Evolutionary conservation across 1,140 invertebrate genomes (phyloP).

Genomic region (Leptopilina clavipes): DNA sequence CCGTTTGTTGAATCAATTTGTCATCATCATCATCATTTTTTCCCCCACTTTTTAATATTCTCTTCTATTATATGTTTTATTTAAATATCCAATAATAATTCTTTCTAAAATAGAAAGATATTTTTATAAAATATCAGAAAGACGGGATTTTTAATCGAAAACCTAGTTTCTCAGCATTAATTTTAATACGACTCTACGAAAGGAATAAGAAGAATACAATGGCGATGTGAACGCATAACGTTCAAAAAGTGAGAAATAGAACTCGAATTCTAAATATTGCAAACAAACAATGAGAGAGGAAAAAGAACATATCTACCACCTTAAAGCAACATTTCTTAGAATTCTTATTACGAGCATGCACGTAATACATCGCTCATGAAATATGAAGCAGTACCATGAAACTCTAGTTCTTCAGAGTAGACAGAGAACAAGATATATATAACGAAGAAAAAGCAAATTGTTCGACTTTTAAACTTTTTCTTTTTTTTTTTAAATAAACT

Average conservation of each 20-base stretch:
- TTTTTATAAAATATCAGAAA: too few species aligned
- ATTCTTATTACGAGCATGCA: constrained; percentile 25
- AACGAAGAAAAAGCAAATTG: constrained; percentile 2
- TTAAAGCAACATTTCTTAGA: constrained; percentile 26
- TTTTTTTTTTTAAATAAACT: not conserved
- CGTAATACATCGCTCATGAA: constrained; percentile 33
- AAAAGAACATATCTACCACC: constrained; percentile 3
- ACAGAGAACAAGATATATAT: not conserved
- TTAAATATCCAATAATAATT: too few species aligned
- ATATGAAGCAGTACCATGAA: constrained; percentile 29
- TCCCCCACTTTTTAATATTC: too few species aligned
- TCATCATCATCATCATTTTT: too few species aligned
- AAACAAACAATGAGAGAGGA: constrained; percentile 15
- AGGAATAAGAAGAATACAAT: not conserved
- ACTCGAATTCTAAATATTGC: constrained; percentile 19
- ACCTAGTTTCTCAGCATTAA: not conserved
- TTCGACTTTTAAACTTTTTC: constrained; percentile 2
- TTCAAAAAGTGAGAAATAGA: not conserved
- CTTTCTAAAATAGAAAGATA: too few species aligned
- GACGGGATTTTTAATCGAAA: too few species aligned
- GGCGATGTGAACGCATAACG: constrained; percentile 1
- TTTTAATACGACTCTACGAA: not conserved
- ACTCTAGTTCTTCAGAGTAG: constrained; percentile 7
- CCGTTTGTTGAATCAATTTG: too few species aligned
- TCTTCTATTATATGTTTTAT: too few species aligned